phyloP scores from a whole-genome alignment of 2,888 invertebrate genomes.

The Ochropleura plecta region DNA sequence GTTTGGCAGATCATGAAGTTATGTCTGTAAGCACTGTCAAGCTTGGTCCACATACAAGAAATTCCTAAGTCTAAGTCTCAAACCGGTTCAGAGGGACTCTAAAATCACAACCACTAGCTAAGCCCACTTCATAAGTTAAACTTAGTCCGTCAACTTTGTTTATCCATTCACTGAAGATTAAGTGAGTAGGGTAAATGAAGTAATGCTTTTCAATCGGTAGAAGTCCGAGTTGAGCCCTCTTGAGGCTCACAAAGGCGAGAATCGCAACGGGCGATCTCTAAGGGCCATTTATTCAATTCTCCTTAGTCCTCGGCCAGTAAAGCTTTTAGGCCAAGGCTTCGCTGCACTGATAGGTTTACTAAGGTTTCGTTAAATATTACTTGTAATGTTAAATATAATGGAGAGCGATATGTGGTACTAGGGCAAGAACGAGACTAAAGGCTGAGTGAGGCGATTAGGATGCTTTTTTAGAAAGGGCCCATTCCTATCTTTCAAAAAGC shows the following conservation, averaged over 20 bases:
- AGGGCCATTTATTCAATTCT: conserved; percentile 53
- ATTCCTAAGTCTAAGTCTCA: not conserved
- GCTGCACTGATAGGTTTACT: conserved; percentile 11
- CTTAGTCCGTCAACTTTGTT: conserved; percentile 32
- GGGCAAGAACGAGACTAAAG: too few species aligned
- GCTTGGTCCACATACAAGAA: not conserved
- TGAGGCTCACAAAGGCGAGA: conserved; percentile 43
- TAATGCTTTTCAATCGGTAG: conserved; percentile 51
- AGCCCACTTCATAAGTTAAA: conserved; percentile 12
- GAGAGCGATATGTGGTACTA: not conserved
- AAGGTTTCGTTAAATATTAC: not conserved
- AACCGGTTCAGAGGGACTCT: conserved; percentile 17
- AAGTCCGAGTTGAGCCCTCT: conserved; percentile 43
- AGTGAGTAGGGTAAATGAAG: conserved; percentile 29
- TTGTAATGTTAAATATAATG: not conserved
- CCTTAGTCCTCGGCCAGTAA: conserved; percentile 18
- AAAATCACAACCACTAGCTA: conserved; percentile 35
- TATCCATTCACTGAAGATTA: conserved; percentile 33
- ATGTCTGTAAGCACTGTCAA: not conserved
- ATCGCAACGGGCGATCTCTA: conserved; percentile 46
- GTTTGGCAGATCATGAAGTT: not conserved
- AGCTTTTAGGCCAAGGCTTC: conserved; percentile 29
- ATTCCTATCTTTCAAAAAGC: too few species aligned
- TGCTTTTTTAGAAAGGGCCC: not conserved
- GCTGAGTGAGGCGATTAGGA: not conserved